Base-by-base conservation (phyloP, 2,797 vertebrate species). In the Pelodytes ibericus region DNA sequence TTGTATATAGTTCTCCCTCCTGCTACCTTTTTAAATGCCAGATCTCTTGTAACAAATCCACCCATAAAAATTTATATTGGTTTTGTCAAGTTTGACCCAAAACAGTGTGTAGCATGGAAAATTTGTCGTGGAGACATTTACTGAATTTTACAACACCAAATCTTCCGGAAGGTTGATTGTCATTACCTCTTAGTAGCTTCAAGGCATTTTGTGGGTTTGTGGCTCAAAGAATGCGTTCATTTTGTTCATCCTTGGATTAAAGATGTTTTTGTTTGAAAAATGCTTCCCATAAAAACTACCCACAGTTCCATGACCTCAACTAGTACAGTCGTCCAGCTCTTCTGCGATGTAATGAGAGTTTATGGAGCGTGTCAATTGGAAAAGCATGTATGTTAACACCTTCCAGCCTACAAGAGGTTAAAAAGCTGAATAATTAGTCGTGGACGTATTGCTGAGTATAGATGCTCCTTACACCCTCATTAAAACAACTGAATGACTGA, bases 221-320 rank as follows among this genome's bases (percentile, higher is more conserved):
- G 49, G 20, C 20, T 53, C 49, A n/a, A 53, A 25, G 11, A 25
- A 6, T 53, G 4, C 24, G 8, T 53, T 53, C 2, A 22, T 53
- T 53, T 53, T 53, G 49, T 53, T 53, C 49, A 53, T 53, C 49
- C 20, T 36, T 67, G 44, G 44, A 41, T 27, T 31, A 44, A 49
- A 61, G n/a, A 44, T 10, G 15, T 1, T 60, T 10, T 10, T 15
- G n/a, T 61, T 60, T 47, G n/a, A n/a, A n/a, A 51, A 67, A 6
- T 66, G 27, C 61, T 67, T 76, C 74, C 58, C 25, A 41, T 62
- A 58, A 60, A 27, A 27, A 0, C 56, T 63, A 20, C 53, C 72
- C 27, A 59, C 64, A 20, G 22, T 47, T 18, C 16, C 22, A 67
- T 74, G 74, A 75, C 65, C 65, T 75, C 74, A 75, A 26, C 44